These are phyloP conservation scores for Sebastolobus altivelis DNA, from an alignment of 2,797 vertebrate genomes.

Conservation along the genomic window DNA sequence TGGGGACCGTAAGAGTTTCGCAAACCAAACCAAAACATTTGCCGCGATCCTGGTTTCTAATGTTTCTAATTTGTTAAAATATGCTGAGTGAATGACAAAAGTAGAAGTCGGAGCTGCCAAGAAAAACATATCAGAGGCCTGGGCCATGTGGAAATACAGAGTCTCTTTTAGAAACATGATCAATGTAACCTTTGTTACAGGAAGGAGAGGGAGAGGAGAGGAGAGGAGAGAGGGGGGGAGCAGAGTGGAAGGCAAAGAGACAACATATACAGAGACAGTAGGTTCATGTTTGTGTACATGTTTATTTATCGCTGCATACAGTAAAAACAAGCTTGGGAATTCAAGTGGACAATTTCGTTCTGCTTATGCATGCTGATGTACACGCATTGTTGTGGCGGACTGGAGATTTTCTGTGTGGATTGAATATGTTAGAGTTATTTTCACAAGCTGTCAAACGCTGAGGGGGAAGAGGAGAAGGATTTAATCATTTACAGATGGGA, in stretches of 20 bases:
- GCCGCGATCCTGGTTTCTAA: constrained; percentile 82
- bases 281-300: constrained; percentile 73
- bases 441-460: constrained; percentile 78
- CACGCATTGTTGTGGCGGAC: constrained; percentile 63
- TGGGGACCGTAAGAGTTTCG: constrained; percentile 78
- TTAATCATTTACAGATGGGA: constrained; percentile 95
- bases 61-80: constrained; percentile 89
- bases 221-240: constrained; percentile 32
- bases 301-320: constrained; percentile 64
- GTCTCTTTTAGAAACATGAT: constrained; percentile 84
- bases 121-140: constrained; percentile 85
- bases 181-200: constrained; percentile 85
- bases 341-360: constrained; percentile 39
- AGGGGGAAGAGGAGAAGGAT: constrained; percentile 88
- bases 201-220: constrained; percentile 69
- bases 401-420: constrained; percentile 26
- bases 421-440: constrained; percentile 64
- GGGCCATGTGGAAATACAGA: constrained; percentile 74
- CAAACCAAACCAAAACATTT: constrained; percentile 85
- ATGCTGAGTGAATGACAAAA: constrained; percentile 84
- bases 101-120: constrained; percentile 82
- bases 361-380: constrained; percentile 32
- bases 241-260: constrained; percentile 57
- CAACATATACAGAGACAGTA: constrained; percentile 67
- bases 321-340: constrained; percentile 37